Evolutionary conservation across 2,113 vertebrate species (phyloP), one percentile per base, ranked within the genome.

Genomic region (Abramis brama): DNA sequence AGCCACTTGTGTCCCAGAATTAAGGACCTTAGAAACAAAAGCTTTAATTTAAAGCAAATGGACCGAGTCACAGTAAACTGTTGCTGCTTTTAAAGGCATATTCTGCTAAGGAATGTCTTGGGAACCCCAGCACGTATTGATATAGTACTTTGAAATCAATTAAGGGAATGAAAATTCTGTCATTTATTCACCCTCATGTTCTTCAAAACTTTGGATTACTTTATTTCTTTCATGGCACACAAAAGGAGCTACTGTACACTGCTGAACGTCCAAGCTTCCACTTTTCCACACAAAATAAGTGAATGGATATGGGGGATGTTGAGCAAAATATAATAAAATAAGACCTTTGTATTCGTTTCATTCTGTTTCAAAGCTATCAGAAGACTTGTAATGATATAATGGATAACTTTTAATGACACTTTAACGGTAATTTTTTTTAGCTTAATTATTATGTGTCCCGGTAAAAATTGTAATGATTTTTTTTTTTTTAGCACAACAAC

Each of bases 11-110:
- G 2, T 1, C 19, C 19, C 6, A 52, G 80, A 50, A 68, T 50
- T 70, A 70, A 82, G 21, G 43, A 27, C 19, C 62, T 82, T 23
- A 50, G 19, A 68, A 70, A 70, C 62, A 82, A 66, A 82, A 50
- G 45, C 43, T 70, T 82, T 82, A 45, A 43, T 82, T 68, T 30
- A 82, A 82, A 70, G 33, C 43, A 50, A 82, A 82, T 82, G 79
- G 17, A 82, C 45, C 3, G 43, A 50, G 62, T 68, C 79, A 50
- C 60, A 66, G 62, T 21, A 19, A 68, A 68, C 68, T n/a, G 19
- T 23, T 82, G 27, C 45, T 33, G 25, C 64, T 70, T 68, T 68
- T 50, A 70, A 82, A 13, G 19, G 27, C 47, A 64, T 25, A 36
- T 30, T 55, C 55, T 52, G 74, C 52, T 25, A 43, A 13, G 55